Evolutionary conservation across 2,888 invertebrate genomes (phyloP), one percentile per base, ranked within the genome.

Genomic region (Acholoe squamosa): DNA sequence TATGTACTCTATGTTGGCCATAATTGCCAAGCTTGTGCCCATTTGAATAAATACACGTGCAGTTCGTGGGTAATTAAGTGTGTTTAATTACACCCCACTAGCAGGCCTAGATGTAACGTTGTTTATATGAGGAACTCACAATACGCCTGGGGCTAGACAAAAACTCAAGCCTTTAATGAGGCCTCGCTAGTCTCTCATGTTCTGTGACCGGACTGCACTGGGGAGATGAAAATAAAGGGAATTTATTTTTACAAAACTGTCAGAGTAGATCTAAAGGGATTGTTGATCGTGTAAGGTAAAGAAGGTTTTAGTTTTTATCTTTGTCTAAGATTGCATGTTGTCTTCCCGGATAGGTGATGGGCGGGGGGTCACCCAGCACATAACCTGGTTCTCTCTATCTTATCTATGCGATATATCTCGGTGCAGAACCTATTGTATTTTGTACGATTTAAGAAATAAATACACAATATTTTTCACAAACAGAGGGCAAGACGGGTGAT

Each of bases 11-110:
- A 61, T 14, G 3, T 61, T 19, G 19, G 10, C 54, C 54, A 61
- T 61, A 14, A 61, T 61, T n/a, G n/a, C 19, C 12, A 3, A n/a
- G 61, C 7, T n/a, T 19, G 61, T 19, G 22, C 12, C 22, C 19
- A 61, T 43, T 43, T 43, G 43, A 43, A 3, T 43, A 43, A 61
- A 19, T 61, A 61, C n/a, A 61, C 3, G 1, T 61, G 1, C 7
- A 61, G 61, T 61, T 61, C 19, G 61, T 61, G 61, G 61, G 61
- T 61, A 61, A 61, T 61, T 14, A 61, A 14, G 61, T 61, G 61
- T n/a, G 61, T 61, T 14, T 61, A 61, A 61, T 61, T 61, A 19
- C 61, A 61, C 12, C n/a, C 19, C 54, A 14, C 54, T 54, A n/a
- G 54, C 54, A 54, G 54, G 61, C 22, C n/a, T 3, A 43, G 43